Percentiles rank a stretch among this genome's conserved stretches.
phyloP scores from a whole-genome alignment of 2,888 invertebrate species.

The Lithophane ornitopus region DNA sequence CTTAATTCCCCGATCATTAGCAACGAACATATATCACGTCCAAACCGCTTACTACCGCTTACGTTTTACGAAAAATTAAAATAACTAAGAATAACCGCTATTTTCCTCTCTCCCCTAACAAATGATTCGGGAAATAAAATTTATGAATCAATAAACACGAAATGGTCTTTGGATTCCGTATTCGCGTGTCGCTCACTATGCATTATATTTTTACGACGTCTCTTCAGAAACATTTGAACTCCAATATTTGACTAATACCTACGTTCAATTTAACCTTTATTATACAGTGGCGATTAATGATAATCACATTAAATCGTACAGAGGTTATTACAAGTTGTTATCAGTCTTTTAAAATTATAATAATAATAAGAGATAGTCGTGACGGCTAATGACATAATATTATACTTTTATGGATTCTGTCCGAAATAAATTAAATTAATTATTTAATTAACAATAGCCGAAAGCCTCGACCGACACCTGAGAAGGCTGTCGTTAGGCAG shows the following conservation, averaged over 20 bases:
- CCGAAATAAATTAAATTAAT: too few species aligned
- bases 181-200: slow-evolving; percentile 61
- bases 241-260: slow-evolving; percentile 40
- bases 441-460: too few species aligned
- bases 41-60: slow-evolving; percentile 55
- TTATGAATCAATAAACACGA: slow-evolving; percentile 69
- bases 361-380: too few species aligned
- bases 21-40: slow-evolving; percentile 50
- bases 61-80: slow-evolving; percentile 51
- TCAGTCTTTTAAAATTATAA: too few species aligned
- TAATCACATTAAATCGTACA: too few species aligned
- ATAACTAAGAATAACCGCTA: slow-evolving; percentile 52
- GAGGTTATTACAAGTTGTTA: too few species aligned
- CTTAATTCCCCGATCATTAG: slow-evolving; percentile 59
- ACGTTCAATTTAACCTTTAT: slow-evolving; percentile 36
- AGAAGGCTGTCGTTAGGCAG: too few species aligned
- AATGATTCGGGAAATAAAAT: slow-evolving; percentile 57
- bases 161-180: slow-evolving; percentile 61
- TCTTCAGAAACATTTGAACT: slow-evolving; percentile 62
- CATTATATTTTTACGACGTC: slow-evolving; percentile 63
- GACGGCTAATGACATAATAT: too few species aligned
- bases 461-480: too few species aligned
- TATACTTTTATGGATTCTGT: too few species aligned
- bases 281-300: too few species aligned
- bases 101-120: slow-evolving; percentile 40